These are phyloP conservation scores for Hemicentrotus pulcherrimus DNA, from an alignment of 35 echinoderm and acorn worm species.

Conservation along the genomic window DNA sequence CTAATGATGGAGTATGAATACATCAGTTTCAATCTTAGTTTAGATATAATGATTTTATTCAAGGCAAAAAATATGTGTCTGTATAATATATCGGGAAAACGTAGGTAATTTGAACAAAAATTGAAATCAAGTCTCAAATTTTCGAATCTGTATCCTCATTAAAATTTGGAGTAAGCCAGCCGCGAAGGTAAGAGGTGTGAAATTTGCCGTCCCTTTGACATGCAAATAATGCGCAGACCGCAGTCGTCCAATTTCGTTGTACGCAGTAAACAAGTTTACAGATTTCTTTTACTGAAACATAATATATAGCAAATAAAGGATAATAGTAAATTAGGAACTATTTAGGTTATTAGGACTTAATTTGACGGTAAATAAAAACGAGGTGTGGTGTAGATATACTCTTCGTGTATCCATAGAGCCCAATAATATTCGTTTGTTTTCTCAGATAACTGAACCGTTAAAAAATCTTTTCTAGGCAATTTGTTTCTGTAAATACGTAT, in stretches of 20 bases:
- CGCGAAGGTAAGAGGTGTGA: slow-evolving; percentile 46
- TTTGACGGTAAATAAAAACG: neutral
- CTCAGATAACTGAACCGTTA: too few relatives aligned
- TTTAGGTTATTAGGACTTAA: neutral
- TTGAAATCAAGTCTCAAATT: neutral
- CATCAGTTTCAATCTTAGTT: neutral
- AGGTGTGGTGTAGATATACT: too few relatives aligned
- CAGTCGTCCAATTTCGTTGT: slow-evolving; percentile 16
- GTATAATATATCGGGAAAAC: too few relatives aligned
- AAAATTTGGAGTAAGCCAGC: neutral
- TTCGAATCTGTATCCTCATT: neutral
- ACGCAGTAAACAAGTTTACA: slow-evolving; percentile 63
- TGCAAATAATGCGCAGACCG: slow-evolving; percentile 63
- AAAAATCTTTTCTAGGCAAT: too few relatives aligned
- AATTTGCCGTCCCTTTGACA: slow-evolving; percentile 42
- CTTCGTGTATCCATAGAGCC: too few relatives aligned
- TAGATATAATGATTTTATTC: neutral
- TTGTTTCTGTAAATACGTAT: too few relatives aligned
- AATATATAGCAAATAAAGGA: neutral
- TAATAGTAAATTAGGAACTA: neutral
- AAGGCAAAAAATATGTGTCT: neutral
- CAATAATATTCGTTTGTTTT: too few relatives aligned
- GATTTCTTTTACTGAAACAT: neutral
- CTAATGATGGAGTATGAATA: neutral
- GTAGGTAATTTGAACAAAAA: neutral